Base-by-base conservation (phyloP, 1,140 invertebrate genomes). In the Tetranychus urticae region DNA sequence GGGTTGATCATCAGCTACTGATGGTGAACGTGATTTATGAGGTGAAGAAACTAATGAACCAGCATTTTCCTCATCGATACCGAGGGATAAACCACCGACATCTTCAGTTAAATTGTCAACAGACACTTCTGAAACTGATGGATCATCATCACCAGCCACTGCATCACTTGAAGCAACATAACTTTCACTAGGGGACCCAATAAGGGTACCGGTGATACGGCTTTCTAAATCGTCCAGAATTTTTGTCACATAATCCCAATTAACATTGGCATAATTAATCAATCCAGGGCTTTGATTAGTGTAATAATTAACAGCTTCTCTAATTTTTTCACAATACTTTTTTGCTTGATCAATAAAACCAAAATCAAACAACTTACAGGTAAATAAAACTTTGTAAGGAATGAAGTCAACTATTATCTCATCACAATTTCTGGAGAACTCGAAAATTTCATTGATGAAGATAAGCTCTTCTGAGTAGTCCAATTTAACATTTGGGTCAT, bases 301-400 rank as follows among this genome's bases (percentile, higher is more conserved):
- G n/a, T 14, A 52, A 35, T 12, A 23, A 50, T 50, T 39, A 34
- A 37, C 10, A 50, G 46, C 31, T 23, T 60, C 31, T 50, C 46
- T 1, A 8, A 60, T 36, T 23, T 23, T 13, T 33, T 48, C 34
- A 45, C 61, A 64, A 50, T 64, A 64, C 6, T 34, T 13, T n/a
- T 36, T 31, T 13, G 63, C 61, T 45, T 59, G 39, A 39, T 52
- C 23, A 5, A 39, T 34, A 42, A 64, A 62, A 34, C 63, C 63
- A 57, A 34, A 64, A 39, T 64, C 63, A 60, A 54, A 64, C 5
- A 64, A 46, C 39, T 59, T 46, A 35, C 50, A 35, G 3, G 56
- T 55, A 54, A 64, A 64, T 48, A 58, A 14, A 14, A 59, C 10
- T 56, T 64, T 64, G n/a, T n/a, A 37, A 31, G 55, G 42, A 7